Evolutionary conservation across 1,140 invertebrate genomes (phyloP).

Genomic region (Drosophila bipectinata): DNA sequence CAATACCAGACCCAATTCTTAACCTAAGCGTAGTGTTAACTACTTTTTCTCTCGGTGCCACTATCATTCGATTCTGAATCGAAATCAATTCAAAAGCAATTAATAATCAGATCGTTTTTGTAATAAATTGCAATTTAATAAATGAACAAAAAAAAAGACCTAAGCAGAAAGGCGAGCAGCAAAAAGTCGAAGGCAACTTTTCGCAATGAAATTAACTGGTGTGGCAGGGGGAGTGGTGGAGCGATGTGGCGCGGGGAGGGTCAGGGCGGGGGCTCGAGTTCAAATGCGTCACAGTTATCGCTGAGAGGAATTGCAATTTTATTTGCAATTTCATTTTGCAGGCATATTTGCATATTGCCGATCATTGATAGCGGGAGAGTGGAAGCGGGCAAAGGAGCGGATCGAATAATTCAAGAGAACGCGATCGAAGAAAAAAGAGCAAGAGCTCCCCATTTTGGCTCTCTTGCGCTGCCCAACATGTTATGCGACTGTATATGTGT

Average conservation of each 20-base stretch:
- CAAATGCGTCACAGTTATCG: constrained; percentile 60
- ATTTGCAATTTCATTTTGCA: constrained; percentile 56
- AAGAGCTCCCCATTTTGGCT: constrained; percentile 24
- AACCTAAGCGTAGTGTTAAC: neutral
- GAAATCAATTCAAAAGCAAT: constrained; percentile 75
- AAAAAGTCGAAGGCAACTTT: constrained; percentile 43
- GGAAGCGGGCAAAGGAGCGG: constrained; percentile 13
- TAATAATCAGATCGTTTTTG: constrained; percentile 77
- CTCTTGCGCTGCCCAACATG: constrained; percentile 8
- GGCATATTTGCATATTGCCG: constrained; percentile 43
- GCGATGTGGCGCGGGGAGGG: constrained; percentile 4
- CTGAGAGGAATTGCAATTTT: constrained; percentile 47
- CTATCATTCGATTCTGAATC: constrained; percentile 38
- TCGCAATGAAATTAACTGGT: constrained; percentile 53
- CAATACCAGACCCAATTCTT: too few relatives aligned
- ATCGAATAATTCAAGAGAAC: constrained; percentile 22
- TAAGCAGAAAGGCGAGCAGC: constrained; percentile 55
- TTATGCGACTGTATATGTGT: neutral
- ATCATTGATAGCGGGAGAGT: constrained; percentile 30
- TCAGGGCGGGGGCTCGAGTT: constrained; percentile 35
- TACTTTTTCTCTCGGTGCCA: neutral
- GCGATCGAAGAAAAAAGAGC: constrained; percentile 36
- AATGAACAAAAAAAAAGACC: constrained; percentile 33
- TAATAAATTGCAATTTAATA: constrained; percentile 79
- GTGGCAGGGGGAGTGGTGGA: constrained; percentile 1